Conservation (phyloP, 2,888 invertebrate genomes). For the Pedicia rivosa region DNA sequence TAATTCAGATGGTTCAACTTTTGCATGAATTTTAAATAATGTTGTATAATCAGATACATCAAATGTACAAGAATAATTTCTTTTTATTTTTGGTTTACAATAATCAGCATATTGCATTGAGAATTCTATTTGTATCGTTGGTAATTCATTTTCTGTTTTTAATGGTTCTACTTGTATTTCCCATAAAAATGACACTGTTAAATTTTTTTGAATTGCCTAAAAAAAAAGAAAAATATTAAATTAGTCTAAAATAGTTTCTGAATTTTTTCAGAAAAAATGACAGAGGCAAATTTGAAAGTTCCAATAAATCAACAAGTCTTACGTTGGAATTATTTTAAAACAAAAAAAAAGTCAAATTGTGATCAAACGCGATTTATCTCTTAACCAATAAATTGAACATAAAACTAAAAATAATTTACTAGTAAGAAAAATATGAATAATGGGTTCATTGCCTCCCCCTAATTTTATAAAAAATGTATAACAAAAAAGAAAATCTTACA, state of each 20-base stretch:
- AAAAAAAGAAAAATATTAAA: slow-evolving; percentile 12
- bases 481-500: slow-evolving; percentile 26
- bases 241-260: background rate
- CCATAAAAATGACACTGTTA: slow-evolving; percentile 72
- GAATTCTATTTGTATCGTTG: slow-evolving; percentile 47
- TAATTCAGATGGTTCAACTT: slow-evolving; percentile 69
- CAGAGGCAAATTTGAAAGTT: too few relatives aligned
- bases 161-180: slow-evolving; percentile 51
- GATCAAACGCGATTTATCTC: too few relatives aligned
- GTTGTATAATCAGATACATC: slow-evolving; percentile 74
- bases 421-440: too few relatives aligned
- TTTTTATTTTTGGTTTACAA: slow-evolving; percentile 21
- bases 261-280: too few relatives aligned
- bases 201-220: slow-evolving; percentile 53
- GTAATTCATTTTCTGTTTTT: slow-evolving; percentile 37
- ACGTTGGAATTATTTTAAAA: too few relatives aligned
- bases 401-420: too few relatives aligned
- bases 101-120: slow-evolving; percentile 38
- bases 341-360: too few relatives aligned
- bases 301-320: too few relatives aligned
- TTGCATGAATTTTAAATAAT: slow-evolving; percentile 52
- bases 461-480: background rate
- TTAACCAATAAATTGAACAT: too few relatives aligned
- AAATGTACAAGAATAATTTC: slow-evolving; percentile 50
- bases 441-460: too few relatives aligned